phyloP scores from a whole-genome alignment of 2,113 vertebrate genomes.

The Lamprologus speciosus region DNA sequence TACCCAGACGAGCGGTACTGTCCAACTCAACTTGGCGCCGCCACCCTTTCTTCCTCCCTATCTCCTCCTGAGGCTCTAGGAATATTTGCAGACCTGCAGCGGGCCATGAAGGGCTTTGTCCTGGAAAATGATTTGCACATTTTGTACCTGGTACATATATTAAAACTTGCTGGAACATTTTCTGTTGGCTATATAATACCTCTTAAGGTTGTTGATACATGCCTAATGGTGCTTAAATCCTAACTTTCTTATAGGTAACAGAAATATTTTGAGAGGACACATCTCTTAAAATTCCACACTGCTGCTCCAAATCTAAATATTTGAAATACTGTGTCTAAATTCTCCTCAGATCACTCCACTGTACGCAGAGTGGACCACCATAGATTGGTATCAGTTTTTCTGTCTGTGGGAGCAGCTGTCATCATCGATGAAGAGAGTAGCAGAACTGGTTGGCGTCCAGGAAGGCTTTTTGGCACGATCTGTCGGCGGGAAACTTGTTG shows the following conservation, averaged over 20 bases:
- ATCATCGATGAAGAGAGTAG: constrained; percentile 90
- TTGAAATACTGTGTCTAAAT: background rate
- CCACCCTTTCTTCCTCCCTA: constrained; percentile 91
- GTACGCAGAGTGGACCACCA: constrained; percentile 91
- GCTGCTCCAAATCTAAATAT: background rate
- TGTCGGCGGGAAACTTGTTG: constrained; percentile 81
- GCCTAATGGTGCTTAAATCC: background rate
- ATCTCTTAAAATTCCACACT: background rate
- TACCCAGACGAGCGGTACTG: constrained; percentile 75
- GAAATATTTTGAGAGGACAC: background rate
- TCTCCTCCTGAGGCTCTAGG: constrained; percentile 89
- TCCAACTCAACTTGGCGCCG: constrained; percentile 88
- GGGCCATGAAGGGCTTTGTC: constrained; percentile 97
- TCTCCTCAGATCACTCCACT: constrained; percentile 84
- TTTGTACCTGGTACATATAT: constrained; percentile 82
- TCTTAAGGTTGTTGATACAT: background rate
- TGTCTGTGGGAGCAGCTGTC: constrained; percentile 93
- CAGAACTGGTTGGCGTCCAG: constrained; percentile 93
- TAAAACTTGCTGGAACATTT: background rate
- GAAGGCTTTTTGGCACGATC: constrained; percentile 91
- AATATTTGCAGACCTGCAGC: constrained; percentile 95
- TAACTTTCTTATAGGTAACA: background rate
- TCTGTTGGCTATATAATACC: background rate
- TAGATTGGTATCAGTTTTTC: constrained; percentile 97
- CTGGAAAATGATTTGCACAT: constrained; percentile 95